Conservation (phyloP, 2,113 vertebrate species). For the Hassar affinis region DNA sequence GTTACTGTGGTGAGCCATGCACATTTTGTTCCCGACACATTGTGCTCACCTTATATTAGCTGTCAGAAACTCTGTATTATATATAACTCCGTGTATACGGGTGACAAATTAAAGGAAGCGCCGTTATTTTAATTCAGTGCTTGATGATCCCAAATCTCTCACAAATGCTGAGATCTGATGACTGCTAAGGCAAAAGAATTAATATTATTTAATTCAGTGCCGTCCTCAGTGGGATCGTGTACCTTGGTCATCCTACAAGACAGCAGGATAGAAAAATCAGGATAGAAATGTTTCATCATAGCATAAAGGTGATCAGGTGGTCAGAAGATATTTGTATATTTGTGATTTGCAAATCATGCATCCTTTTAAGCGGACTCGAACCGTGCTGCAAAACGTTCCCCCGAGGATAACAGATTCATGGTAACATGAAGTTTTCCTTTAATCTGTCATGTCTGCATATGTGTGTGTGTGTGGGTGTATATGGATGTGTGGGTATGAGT, state of each 20-base stretch:
- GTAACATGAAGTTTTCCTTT: neutral
- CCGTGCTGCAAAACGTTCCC: neutral
- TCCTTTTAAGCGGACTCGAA: neutral
- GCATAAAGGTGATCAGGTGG: neutral
- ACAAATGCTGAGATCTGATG: neutral
- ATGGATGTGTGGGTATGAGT: neutral
- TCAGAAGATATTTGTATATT: neutral
- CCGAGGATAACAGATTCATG: neutral
- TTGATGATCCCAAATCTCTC: neutral
- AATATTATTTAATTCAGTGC: neutral
- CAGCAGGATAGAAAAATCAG: neutral
- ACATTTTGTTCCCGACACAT: slow-evolving; percentile 28
- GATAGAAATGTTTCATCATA: neutral
- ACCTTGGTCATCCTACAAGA: neutral
- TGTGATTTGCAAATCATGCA: neutral
- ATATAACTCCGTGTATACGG: neutral
- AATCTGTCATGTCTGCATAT: neutral
- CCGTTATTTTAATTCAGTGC: neutral
- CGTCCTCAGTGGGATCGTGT: neutral
- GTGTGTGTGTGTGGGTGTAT: slow-evolving; percentile 2
- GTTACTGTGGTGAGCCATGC: slow-evolving; percentile 18
- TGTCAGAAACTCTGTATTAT: slow-evolving; percentile 15
- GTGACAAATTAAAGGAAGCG: neutral
- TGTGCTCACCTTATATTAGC: slow-evolving; percentile 26
- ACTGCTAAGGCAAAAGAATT: neutral